A percentile compares a stretch with the other conserved stretches of the same genome.
Conservation (phyloP, 2,113 vertebrate genomes). For the Todiramphus saurophagus region DNA sequence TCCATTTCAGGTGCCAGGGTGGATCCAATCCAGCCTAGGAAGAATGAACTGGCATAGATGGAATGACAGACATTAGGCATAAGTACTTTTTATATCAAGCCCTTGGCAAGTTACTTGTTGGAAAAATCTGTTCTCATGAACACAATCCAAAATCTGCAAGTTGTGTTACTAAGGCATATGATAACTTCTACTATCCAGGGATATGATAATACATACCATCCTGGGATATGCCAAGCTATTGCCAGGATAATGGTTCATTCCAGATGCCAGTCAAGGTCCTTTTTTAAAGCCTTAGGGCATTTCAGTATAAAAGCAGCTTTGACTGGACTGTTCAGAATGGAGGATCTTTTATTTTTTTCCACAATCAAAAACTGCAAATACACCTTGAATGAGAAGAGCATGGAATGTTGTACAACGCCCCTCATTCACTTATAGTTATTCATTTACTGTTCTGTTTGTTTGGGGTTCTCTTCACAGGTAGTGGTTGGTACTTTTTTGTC, state of each 20-base stretch:
- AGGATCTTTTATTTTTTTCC: background rate
- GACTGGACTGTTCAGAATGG: background rate
- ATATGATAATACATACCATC: constrained; percentile 67
- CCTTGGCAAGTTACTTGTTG: constrained; percentile 73
- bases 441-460: background rate
- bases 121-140: constrained; percentile 78
- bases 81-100: constrained; percentile 77
- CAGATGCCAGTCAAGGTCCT: constrained; percentile 67
- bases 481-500: background rate
- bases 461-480: background rate
- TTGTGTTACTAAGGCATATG: constrained; percentile 69
- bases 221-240: constrained; percentile 61
- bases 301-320: constrained; percentile 32
- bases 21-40: constrained; percentile 69
- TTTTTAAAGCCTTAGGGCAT: constrained; percentile 25
- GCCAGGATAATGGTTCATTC: constrained; percentile 64
- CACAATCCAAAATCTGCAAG: constrained; percentile 72
- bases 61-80: constrained; percentile 78
- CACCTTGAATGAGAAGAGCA: background rate
- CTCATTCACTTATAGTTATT: background rate
- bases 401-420: background rate
- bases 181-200: constrained; percentile 68
- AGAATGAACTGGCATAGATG: constrained; percentile 75
- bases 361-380: background rate
- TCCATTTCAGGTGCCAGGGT: constrained; percentile 68